phyloP scores from a whole-genome alignment of 2,113 vertebrate genomes.

The Mustela nigripes region DNA sequence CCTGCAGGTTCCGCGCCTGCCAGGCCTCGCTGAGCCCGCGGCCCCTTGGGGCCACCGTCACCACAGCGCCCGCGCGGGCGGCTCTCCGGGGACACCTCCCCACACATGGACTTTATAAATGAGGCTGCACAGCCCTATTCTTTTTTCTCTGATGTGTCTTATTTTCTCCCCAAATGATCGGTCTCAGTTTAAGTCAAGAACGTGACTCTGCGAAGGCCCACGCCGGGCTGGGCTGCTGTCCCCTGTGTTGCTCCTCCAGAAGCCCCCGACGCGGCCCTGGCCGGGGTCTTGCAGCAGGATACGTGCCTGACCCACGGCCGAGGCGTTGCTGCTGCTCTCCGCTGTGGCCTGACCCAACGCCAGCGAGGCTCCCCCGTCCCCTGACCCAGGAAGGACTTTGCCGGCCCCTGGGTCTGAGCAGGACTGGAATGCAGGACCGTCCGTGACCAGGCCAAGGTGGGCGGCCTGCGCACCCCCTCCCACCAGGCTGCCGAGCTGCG shows the following conservation, averaged over 20 bases:
- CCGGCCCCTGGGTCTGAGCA: neutral
- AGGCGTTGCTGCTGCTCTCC: accelerated
- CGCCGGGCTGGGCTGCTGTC: neutral
- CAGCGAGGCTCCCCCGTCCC: accelerated
- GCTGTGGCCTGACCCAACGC: neutral
- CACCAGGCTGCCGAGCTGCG: neutral
- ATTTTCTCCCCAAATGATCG: neutral
- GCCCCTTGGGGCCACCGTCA: accelerated
- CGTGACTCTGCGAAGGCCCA: accelerated
- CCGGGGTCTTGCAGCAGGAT: accelerated
- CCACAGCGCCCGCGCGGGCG: accelerated
- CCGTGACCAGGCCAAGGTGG: accelerated
- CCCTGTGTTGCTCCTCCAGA: accelerated
- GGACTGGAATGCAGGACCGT: accelerated
- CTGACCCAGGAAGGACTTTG: neutral
- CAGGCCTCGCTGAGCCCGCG: neutral
- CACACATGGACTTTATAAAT: accelerated
- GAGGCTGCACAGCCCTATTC: accelerated
- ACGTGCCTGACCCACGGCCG: neutral
- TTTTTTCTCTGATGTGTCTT: accelerated
- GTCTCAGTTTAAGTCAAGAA: accelerated
- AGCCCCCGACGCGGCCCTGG: neutral
- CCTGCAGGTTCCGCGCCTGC: accelerated
- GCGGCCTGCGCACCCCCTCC: neutral
- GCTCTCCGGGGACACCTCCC: accelerated